phyloP scores from a whole-genome alignment of 2,113 vertebrate genomes.

The Colius striatus region DNA sequence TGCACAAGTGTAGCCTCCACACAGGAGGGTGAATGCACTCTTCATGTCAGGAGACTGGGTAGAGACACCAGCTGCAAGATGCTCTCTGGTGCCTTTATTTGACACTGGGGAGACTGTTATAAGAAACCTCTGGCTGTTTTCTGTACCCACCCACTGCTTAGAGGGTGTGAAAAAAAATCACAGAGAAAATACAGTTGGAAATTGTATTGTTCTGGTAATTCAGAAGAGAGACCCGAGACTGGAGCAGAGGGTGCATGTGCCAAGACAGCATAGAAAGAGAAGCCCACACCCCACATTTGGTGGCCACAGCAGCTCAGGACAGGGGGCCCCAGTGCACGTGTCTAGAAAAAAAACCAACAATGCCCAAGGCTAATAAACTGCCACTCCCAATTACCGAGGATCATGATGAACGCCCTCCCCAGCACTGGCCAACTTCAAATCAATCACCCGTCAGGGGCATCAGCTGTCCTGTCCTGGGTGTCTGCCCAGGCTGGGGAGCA shows the following conservation, averaged over 20 bases:
- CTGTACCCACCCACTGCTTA: not conserved
- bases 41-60: not conserved
- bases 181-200: not conserved
- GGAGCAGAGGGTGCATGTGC: not conserved
- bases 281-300: not conserved
- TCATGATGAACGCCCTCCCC: not conserved
- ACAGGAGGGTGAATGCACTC: not conserved
- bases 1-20: not conserved
- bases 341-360: not conserved
- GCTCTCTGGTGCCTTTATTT: not conserved
- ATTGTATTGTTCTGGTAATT: not conserved
- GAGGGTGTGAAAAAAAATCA: not conserved
- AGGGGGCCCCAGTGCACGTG: accelerated
- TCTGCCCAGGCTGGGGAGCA: accelerated
- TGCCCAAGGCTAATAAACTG: not conserved
- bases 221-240: not conserved
- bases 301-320: not conserved
- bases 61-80: not conserved
- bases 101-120: accelerated
- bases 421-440: not conserved
- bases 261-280: accelerated
- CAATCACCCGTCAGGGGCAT: not conserved
- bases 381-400: not conserved
- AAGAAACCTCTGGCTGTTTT: not conserved
- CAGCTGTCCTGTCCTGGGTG: accelerated